These are phyloP conservation scores for Danaus plexippus DNA, from an alignment of 1,140 invertebrate genomes.

Conservation along the genomic window DNA sequence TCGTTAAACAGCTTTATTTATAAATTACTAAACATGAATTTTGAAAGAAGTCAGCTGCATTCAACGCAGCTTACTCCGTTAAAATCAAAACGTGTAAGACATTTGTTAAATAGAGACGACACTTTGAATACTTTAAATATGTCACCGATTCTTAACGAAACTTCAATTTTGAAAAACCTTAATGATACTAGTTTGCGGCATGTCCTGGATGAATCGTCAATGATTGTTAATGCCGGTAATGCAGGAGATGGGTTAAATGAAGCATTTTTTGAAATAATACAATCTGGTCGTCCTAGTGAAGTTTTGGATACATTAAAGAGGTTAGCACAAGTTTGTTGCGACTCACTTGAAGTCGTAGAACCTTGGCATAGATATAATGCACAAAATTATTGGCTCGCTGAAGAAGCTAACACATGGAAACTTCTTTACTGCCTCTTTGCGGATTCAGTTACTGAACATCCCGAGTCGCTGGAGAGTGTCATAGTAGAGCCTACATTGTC, in stretches of 20 bases:
- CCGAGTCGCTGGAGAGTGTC: slow-evolving; percentile 65
- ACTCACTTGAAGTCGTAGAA: slow-evolving; percentile 59
- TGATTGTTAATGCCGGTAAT: slow-evolving; percentile 43
- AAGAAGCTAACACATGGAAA: slow-evolving; percentile 91
- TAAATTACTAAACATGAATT: slow-evolving; percentile 33
- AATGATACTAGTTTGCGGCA: slow-evolving; percentile 64
- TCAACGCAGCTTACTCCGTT: slow-evolving; percentile 50
- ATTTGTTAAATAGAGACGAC: slow-evolving; percentile 51
- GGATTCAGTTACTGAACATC: slow-evolving; percentile 77
- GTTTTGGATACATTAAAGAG: slow-evolving; percentile 59
- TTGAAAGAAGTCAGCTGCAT: slow-evolving; percentile 45
- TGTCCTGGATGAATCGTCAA: slow-evolving; percentile 58
- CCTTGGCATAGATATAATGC: slow-evolving; percentile 71
- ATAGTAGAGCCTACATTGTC: slow-evolving; percentile 66
- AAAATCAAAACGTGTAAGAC: slow-evolving; percentile 41
- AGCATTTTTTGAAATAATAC: slow-evolving; percentile 64
- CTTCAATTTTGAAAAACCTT: slow-evolving; percentile 57
- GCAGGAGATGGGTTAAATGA: slow-evolving; percentile 50
- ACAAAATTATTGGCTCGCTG: slow-evolving; percentile 77
- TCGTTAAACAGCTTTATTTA: no score
- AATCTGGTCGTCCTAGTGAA: slow-evolving; percentile 56
- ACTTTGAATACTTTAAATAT: slow-evolving; percentile 58
- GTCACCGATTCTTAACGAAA: slow-evolving; percentile 59
- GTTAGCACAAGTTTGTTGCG: slow-evolving; percentile 63
- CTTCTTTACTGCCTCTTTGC: slow-evolving; percentile 85